Evolutionary conservation across 2,888 invertebrate genomes (phyloP).

Genomic region (Cancer borealis): DNA sequence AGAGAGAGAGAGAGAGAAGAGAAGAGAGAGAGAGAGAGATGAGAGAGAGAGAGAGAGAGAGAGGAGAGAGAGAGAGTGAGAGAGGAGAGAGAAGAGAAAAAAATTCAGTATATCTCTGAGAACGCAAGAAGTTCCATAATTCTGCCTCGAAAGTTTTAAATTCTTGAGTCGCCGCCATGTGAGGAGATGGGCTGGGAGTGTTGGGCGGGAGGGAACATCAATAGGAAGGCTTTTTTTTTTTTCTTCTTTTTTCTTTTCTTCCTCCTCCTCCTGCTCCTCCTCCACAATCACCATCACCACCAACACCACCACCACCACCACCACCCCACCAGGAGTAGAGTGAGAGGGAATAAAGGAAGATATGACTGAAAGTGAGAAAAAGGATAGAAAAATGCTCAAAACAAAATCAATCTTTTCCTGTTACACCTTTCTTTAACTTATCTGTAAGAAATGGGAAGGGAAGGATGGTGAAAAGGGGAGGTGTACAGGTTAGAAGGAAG

Average conservation of each 20-base stretch:
- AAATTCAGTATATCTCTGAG: neutral
- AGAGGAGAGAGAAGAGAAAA: neutral
- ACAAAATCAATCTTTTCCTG: neutral
- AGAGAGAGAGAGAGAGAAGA: too few relatives aligned
- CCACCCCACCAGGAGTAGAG: neutral
- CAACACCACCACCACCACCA: too few relatives aligned
- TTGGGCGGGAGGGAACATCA: neutral
- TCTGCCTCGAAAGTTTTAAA: neutral
- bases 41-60: too few relatives aligned
- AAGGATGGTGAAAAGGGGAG: neutral
- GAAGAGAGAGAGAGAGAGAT: too few relatives aligned
- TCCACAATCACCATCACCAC: neutral
- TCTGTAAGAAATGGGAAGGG: neutral
- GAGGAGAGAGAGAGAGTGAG: too few relatives aligned
- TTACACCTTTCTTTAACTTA: neutral
- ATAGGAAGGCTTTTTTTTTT: neutral
- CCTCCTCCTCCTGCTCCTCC: neutral
- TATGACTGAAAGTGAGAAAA: neutral
- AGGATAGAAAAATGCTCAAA: neutral
- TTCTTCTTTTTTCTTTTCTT: neutral
- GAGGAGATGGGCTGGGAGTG: neutral
- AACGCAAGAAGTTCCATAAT: constrained; percentile 24
- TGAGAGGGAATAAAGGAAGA: neutral
- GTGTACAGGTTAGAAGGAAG: neutral
- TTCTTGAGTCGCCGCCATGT: constrained; percentile 5